Conservation (phyloP, 1,140 invertebrate genomes). For the Neodiprion pinetum region DNA sequence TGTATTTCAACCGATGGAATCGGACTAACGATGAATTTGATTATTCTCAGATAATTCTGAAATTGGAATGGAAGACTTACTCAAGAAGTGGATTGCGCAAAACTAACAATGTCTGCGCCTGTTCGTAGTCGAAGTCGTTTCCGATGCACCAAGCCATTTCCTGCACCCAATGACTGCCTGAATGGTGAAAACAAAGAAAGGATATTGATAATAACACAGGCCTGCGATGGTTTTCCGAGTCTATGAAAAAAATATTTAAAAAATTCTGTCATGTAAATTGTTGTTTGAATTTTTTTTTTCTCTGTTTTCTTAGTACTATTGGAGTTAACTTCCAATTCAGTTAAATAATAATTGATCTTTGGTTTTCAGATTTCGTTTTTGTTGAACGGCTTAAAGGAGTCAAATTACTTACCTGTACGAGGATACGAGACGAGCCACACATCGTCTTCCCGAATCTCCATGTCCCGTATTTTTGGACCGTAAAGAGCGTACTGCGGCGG, state of each 20-base stretch:
- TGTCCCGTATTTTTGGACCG: slow-evolving; percentile 72
- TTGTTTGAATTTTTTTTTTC: background rate
- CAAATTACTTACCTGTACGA: slow-evolving; percentile 70
- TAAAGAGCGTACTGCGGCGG: slow-evolving; percentile 72
- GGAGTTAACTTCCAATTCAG: background rate
- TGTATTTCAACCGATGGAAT: background rate
- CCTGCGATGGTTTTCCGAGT: slow-evolving; percentile 4
- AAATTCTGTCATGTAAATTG: background rate
- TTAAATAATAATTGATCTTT: too few relatives aligned
- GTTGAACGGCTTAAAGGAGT: too few relatives aligned
- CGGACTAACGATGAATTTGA: slow-evolving; percentile 36
- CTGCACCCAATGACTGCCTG: slow-evolving; percentile 88
- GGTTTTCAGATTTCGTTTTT: too few relatives aligned
- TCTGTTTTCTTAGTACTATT: background rate
- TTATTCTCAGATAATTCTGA: slow-evolving; percentile 64
- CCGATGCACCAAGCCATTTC: slow-evolving; percentile 89
- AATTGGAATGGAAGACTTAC: slow-evolving; percentile 53
- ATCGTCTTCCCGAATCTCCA: slow-evolving; percentile 73
- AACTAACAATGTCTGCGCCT: slow-evolving; percentile 73
- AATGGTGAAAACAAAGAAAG: slow-evolving; percentile 22
- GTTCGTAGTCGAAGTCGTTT: slow-evolving; percentile 79
- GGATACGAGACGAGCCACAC: slow-evolving; percentile 85
- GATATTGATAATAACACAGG: background rate
- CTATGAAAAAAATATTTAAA: background rate
- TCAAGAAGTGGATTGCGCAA: slow-evolving; percentile 67